Base-by-base conservation (phyloP, 1,140 invertebrate species). In the Platyura marginata region DNA sequence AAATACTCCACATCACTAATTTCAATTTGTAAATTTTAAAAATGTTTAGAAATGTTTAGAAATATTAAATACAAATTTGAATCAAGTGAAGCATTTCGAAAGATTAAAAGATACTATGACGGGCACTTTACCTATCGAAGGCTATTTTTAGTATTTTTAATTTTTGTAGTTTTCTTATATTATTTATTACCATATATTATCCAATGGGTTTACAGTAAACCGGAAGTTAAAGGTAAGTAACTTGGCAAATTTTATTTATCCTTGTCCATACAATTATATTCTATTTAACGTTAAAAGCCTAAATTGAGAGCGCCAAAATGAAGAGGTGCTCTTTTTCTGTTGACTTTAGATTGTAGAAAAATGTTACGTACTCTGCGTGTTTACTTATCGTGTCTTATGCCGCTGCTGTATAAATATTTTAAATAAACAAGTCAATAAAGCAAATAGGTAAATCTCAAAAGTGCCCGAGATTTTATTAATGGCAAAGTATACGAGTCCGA, bases 61-160 rank as follows among this genome's bases (percentile, higher is more conserved):
- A 53, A 56, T 35, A 53, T 54, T n/a, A 58, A 57, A 49, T 59
- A 51, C 45, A 58, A 60, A 46, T 60, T 66, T 33, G 66, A 69
- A 45, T 49, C 54, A 3, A 54, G 54, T 20, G 68, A 71, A 42
- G 52, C 67, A 37, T 51, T 61, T 19, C 67, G 74, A 49, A 65
- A 72, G 36, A 54, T 76, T 36, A 67, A 74, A 51, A 64, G 74
- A 46, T 48, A 74, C 18, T 53, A 67, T 20, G 74, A 77, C 44
- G 69, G 71, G 15, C 74, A 72, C 50, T 63, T 69, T 46, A 78
- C 76, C 2, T 74, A 75, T 54, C 69, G 77, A 42, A 76, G 74
- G 50, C 52, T 79, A 37, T 67, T 81, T 47, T 48, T 81, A 37
- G 44, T 80, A 41, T 46, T 75, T 9, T 52, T 79, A 8, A 55